Base-by-base conservation (phyloP, 1,140 invertebrate genomes). In the Orchesella cincta region DNA sequence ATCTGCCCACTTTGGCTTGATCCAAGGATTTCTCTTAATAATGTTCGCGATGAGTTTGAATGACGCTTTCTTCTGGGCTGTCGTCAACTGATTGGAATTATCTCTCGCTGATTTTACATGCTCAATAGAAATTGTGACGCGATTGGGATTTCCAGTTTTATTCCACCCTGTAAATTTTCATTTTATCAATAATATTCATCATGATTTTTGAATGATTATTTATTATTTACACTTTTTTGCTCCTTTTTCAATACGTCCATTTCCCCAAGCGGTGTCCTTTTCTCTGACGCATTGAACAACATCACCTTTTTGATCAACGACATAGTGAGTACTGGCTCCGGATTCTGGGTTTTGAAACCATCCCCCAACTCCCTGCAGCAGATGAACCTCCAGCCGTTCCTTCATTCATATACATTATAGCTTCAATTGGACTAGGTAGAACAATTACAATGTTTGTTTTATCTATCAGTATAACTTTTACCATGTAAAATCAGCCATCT, bases 91-190 rank as follows among this genome's bases (percentile, higher is more conserved):
- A 51, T 80, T 73, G 0, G 79, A 80, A 57, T 80, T 80, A 39
- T 80, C 79, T 5, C 70, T 78, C 0, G 31, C 31, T 2, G 79
- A 73, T 57, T 80, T 80, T 20, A 80, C 79, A 33, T 78, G 79
- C 31, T 80, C 79, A 31, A 80, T 80, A 0, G 79, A 80, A 74
- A 80, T 80, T 20, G 79, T 80, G 14, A 76, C 73, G 18, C 73
- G 54, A 26, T 80, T 80, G 34, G 79, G 79, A 46, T 46, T 46
- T 46, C 39, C 39, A n/a, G n/a, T n/a, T n/a, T n/a, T n/a, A 52
- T 39, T 67, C 79, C 79, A 80, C 79, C 79, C 79, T 80, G 46
- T 46, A 78, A 76, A 14, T 14, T 46, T 46, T 46, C 20, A 46
- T 12, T n/a, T n/a, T 57, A 3, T 34, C 14, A 23, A n/a, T 26